Conservation (phyloP, 2,113 vertebrate genomes). For the Phaethornis superciliosus region DNA sequence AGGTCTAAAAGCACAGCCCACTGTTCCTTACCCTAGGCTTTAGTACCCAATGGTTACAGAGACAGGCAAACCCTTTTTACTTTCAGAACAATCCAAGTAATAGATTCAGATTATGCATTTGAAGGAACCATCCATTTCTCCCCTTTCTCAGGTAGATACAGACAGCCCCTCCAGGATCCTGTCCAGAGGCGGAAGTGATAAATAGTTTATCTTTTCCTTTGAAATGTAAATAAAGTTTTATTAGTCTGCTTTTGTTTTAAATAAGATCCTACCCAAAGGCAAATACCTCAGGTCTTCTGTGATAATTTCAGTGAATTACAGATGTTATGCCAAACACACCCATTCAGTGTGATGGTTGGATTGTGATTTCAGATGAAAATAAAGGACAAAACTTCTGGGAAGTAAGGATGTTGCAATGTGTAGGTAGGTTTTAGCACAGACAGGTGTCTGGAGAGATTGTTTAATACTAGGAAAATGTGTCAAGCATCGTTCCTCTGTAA, state of each 20-base stretch:
- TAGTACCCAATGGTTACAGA: not conserved
- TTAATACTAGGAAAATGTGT: not conserved
- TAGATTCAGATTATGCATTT: not conserved
- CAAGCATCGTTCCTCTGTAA: not conserved
- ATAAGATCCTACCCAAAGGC: not conserved
- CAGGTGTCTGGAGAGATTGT: not conserved
- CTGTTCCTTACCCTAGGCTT: not conserved
- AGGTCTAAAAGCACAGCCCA: not conserved
- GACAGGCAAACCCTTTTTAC: not conserved
- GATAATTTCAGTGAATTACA: not conserved
- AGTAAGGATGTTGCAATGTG: not conserved
- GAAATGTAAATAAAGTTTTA: not conserved
- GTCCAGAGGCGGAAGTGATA: not conserved
- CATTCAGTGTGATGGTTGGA: not conserved
- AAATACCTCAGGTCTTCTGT: not conserved
- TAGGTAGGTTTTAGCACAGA: not conserved
- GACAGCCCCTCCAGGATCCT: not conserved
- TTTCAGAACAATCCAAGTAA: not conserved
- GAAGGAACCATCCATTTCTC: not conserved
- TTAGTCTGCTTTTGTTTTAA: not conserved
- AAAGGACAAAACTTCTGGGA: not conserved
- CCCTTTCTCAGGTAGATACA: not conserved
- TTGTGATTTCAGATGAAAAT: not conserved
- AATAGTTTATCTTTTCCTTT: not conserved
- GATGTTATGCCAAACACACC: not conserved